A percentile compares a stretch with the other conserved stretches of the same genome.
These are phyloP conservation scores for Cheilosia urbana DNA, from an alignment of 2,888 invertebrate species.

Conservation along the genomic window DNA sequence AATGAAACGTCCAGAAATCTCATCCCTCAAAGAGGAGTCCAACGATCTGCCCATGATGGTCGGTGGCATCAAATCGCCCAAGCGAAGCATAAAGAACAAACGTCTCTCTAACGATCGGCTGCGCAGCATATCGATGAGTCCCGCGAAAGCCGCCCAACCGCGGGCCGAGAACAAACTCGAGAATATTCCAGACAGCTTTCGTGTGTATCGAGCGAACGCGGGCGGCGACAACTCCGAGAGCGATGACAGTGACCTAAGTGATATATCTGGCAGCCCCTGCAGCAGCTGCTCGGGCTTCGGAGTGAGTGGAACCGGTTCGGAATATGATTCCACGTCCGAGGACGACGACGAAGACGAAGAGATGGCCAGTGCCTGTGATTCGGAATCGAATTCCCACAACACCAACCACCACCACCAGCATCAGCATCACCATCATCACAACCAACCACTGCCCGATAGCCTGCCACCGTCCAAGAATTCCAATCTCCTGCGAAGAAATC, in stretches of 20 bases:
- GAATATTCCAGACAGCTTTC: conserved; percentile 85
- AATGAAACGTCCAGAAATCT: conserved; percentile 82
- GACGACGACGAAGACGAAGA: conserved; percentile 83
- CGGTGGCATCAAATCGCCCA: conserved; percentile 81
- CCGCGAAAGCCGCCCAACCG: conserved; percentile 81
- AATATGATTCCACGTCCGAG: conserved; percentile 82
- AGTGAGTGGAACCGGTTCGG: conserved; percentile 82
- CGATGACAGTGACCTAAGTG: conserved; percentile 81
- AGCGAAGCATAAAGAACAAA: conserved; percentile 81
- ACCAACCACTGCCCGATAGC: conserved; percentile 42
- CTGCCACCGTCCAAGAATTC: conserved; percentile 71
- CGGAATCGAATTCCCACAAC: conserved; percentile 66
- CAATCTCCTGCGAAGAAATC: conserved; percentile 60
- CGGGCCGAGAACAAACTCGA: conserved; percentile 77
- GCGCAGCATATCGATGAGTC: conserved; percentile 80
- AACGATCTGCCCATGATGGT: conserved; percentile 76
- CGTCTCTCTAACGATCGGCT: conserved; percentile 79
- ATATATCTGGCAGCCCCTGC: conserved; percentile 82
- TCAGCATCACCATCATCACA: conserved; percentile 78
- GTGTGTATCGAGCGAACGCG: conserved; percentile 84
- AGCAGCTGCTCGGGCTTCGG: conserved; percentile 83
- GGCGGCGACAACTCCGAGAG: conserved; percentile 82
- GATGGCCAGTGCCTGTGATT: conserved; percentile 72
- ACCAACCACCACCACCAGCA: conserved; percentile 69
- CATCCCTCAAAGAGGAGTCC: conserved; percentile 65